phyloP scores from a whole-genome alignment of 2,888 invertebrate genomes.

The Vesta saturnalis region DNA sequence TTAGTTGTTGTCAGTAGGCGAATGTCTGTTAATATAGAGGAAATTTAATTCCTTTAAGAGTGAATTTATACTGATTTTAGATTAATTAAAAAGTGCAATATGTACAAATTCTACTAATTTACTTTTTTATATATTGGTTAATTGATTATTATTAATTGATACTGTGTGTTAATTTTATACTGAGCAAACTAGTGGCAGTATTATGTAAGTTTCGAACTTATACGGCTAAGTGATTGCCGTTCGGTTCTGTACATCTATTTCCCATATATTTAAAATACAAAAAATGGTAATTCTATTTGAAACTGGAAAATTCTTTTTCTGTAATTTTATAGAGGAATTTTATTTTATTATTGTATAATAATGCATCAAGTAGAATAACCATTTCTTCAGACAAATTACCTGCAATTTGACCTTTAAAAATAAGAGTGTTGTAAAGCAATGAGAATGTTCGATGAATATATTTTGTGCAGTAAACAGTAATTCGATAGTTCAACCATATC shows the following conservation, averaged over 20 bases:
- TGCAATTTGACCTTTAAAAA: conserved; percentile 61
- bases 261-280: conserved; percentile 20
- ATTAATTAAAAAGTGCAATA: conserved; percentile 72
- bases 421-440: conserved; percentile 61
- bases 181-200: conserved; percentile 62
- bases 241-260: conserved; percentile 30
- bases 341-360: conserved; percentile 4
- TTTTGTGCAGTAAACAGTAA: conserved; percentile 64
- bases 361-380: conserved; percentile 29
- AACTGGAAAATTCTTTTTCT: conserved; percentile 8
- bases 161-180: conserved; percentile 61
- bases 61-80: conserved; percentile 49
- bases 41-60: conserved; percentile 52
- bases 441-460: conserved; percentile 63
- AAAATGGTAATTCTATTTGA: conserved; percentile 31
- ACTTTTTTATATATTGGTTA: conserved; percentile 53
- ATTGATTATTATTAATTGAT: conserved; percentile 59
- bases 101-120: conserved; percentile 75
- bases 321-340: conserved; percentile 8
- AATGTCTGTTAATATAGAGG: conserved; percentile 48
- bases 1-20: conserved; percentile 15
- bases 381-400: conserved; percentile 51
- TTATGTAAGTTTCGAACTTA: conserved; percentile 49
- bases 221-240: conserved; percentile 27
- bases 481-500: conserved; percentile 54